Evolutionary conservation across 2,113 vertebrate species (phyloP).

Genomic region (Pyxicephalus adspersus): DNA sequence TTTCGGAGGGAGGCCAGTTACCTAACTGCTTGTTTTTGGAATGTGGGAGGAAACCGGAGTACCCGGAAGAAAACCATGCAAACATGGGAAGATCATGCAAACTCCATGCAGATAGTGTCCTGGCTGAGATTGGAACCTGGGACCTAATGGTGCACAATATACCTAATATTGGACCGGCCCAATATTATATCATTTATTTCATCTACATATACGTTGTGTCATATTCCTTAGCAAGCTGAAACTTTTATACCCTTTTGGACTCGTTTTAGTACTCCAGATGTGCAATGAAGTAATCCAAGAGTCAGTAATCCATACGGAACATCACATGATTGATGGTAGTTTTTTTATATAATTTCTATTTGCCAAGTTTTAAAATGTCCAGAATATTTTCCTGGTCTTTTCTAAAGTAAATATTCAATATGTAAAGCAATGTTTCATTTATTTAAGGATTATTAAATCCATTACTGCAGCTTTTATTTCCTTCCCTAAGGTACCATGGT

Average conservation of each 20-base stretch:
- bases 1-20: no score
- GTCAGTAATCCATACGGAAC: slow-evolving; percentile 34
- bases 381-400: slow-evolving; percentile 51
- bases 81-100: no score
- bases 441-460: slow-evolving; percentile 56
- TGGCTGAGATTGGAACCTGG: no score
- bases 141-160: no score
- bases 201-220: neutral
- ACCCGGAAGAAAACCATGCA: no score
- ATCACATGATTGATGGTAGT: slow-evolving; percentile 44
- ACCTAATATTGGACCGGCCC: no score
- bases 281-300: slow-evolving; percentile 37
- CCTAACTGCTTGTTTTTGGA: no score
- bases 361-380: slow-evolving; percentile 55
- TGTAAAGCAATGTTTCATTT: slow-evolving; percentile 53
- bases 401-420: slow-evolving; percentile 48
- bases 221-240: slow-evolving; percentile 2
- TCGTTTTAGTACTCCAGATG: slow-evolving; percentile 43
- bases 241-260: neutral
- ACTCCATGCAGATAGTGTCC: no score
- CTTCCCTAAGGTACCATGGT: slow-evolving; percentile 45
- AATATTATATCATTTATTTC: no score
- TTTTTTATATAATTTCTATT: slow-evolving; percentile 15
- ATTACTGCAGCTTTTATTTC: slow-evolving; percentile 51
- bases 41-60: no score